Percentiles rank a stretch among this genome's conserved stretches.
Conservation (phyloP, 1,140 invertebrate species). For the Orchesella cincta region DNA sequence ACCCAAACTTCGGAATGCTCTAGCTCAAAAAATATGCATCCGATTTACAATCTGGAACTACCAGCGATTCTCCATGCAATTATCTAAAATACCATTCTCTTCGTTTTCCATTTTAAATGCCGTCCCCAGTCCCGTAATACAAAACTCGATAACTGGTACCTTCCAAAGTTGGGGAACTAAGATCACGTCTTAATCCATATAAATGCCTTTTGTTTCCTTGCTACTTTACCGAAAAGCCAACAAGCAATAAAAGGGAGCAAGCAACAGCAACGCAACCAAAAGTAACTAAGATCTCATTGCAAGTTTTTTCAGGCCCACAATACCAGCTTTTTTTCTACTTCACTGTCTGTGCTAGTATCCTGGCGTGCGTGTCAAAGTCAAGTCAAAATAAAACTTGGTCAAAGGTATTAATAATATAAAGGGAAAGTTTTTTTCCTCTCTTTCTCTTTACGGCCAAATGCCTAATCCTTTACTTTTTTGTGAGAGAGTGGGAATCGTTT, state of each 20-base stretch:
- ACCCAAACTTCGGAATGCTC: too few relatives aligned
- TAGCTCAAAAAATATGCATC: too few relatives aligned
- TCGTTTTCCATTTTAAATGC: too few relatives aligned
- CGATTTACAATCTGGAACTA: too few relatives aligned
- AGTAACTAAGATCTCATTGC: background rate
- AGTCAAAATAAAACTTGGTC: background rate
- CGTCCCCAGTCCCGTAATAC: too few relatives aligned
- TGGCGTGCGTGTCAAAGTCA: slow-evolving; percentile 22
- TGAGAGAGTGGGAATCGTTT: background rate
- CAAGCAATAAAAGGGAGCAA: background rate
- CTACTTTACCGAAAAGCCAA: background rate
- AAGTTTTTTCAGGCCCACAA: background rate
- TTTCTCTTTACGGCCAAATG: background rate
- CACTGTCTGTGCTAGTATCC: background rate
- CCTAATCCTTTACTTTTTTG: background rate
- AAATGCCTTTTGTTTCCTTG: background rate
- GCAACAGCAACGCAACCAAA: background rate
- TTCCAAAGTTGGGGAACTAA: background rate
- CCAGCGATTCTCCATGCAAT: too few relatives aligned
- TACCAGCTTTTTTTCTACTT: background rate
- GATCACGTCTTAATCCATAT: background rate
- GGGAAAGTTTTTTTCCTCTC: background rate
- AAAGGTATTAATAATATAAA: background rate
- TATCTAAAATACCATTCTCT: too few relatives aligned
- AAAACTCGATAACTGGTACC: too few relatives aligned